Percentiles rank a stretch among this genome's conserved stretches.
Conservation (phyloP, 2,113 vertebrate genomes). For the Dicaeum eximium region DNA sequence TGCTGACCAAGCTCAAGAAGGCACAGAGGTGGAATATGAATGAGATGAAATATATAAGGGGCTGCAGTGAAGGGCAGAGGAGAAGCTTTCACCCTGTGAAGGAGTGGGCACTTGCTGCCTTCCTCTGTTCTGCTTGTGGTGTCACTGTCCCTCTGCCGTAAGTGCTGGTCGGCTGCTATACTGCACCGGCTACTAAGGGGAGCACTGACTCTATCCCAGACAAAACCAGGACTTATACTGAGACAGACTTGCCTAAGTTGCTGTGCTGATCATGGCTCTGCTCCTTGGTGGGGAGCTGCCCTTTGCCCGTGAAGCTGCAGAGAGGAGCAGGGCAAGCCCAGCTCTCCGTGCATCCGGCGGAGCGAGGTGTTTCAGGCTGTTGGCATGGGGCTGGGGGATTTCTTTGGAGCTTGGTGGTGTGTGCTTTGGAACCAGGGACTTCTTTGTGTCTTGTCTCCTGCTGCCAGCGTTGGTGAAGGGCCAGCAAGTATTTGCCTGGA, state of each 20-base stretch:
- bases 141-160: too few relatives aligned
- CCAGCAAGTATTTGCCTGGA: not conserved
- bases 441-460: not conserved
- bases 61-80: too few relatives aligned
- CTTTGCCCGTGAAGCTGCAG: rapidly evolving
- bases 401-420: not conserved
- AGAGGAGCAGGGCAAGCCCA: not conserved
- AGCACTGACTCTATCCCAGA: not conserved
- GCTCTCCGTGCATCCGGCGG: rapidly evolving
- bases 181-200: not conserved
- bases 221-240: not conserved
- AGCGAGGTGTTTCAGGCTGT: not conserved
- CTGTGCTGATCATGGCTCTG: not conserved
- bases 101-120: too few relatives aligned
- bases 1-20: too few relatives aligned
- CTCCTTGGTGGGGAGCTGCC: not conserved
- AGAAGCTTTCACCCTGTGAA: too few relatives aligned
- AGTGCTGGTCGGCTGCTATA: too few relatives aligned
- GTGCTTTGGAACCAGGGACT: not conserved
- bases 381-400: not conserved
- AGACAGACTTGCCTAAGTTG: not conserved
- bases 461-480: not conserved
- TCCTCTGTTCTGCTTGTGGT: too few relatives aligned
- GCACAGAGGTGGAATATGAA: too few relatives aligned
- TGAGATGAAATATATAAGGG: too few relatives aligned